phyloP scores from a whole-genome alignment of 2,113 vertebrate genomes.

The Aythya baeri region DNA sequence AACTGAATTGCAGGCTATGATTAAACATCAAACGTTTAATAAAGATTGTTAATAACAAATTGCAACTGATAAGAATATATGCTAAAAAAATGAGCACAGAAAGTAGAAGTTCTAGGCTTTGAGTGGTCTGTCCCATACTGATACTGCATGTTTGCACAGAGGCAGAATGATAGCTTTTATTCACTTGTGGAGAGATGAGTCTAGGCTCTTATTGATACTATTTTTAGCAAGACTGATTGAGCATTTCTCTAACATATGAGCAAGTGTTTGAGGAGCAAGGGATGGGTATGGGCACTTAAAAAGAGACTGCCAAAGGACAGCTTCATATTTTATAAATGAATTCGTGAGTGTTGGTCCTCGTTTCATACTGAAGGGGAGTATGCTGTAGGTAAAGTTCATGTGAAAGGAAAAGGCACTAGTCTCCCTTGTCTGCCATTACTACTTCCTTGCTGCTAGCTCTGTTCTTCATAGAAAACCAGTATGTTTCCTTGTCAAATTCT shows the following conservation, averaged over 20 bases:
- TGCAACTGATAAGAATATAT: not conserved
- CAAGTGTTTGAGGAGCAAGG: not conserved
- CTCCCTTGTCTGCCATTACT: not conserved
- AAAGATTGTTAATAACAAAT: not conserved
- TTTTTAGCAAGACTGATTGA: not conserved
- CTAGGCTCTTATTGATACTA: too few species aligned
- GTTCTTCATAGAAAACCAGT: not conserved
- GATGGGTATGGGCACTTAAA: not conserved
- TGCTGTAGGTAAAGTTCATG: not conserved
- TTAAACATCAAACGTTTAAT: not conserved
- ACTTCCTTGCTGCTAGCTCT: not conserved
- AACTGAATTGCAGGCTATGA: not conserved
- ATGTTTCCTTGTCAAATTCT: not conserved
- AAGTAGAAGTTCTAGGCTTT: not conserved
- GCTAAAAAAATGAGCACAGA: not conserved
- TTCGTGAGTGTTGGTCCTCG: not conserved
- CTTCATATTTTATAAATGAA: not conserved
- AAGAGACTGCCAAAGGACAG: not conserved
- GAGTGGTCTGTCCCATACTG: not conserved
- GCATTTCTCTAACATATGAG: not conserved
- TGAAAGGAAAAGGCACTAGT: not conserved
- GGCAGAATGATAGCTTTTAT: not conserved
- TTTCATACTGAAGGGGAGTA: not conserved
- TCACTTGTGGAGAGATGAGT: not conserved
- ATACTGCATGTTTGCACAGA: not conserved